phyloP scores from a whole-genome alignment of 92 coral and sea anemone species.

The Zoanthus sansibaricus region DNA sequence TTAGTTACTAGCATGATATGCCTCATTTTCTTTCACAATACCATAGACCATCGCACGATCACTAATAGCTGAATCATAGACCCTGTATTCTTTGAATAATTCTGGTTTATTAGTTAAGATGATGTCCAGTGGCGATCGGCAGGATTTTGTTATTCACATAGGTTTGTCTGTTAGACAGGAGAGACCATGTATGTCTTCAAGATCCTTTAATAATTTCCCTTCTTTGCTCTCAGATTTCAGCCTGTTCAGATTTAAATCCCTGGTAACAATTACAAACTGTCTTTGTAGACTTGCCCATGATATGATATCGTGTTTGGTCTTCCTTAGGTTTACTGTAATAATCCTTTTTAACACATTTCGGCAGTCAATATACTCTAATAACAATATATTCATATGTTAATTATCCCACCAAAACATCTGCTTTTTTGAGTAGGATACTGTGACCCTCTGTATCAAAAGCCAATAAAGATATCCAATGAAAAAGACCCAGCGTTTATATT shows the following conservation, averaged over 20 bases:
- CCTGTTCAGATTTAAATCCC: background rate
- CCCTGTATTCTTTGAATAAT: background rate
- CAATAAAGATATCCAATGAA: no score
- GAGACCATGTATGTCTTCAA: background rate
- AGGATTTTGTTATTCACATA: background rate
- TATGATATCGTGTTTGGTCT: background rate
- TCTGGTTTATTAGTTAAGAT: constrained; percentile 48
- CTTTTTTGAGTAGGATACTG: no score
- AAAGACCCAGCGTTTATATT: no score
- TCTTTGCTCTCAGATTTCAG: background rate
- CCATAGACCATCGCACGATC: no score
- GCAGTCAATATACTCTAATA: constrained; percentile 42
- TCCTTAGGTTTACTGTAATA: background rate
- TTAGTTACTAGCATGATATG: background rate
- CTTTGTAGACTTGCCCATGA: background rate
- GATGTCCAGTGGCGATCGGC: background rate
- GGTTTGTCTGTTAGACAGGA: background rate
- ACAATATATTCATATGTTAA: constrained; percentile 44
- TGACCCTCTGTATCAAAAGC: no score
- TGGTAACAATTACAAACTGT: background rate
- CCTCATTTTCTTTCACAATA: background rate
- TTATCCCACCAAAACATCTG: constrained; percentile 23
- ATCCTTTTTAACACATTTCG: background rate
- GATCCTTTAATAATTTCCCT: background rate
- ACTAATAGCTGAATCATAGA: background rate